phyloP scores from a whole-genome alignment of 2,113 vertebrate genomes.

The Leptocoma aspasia region DNA sequence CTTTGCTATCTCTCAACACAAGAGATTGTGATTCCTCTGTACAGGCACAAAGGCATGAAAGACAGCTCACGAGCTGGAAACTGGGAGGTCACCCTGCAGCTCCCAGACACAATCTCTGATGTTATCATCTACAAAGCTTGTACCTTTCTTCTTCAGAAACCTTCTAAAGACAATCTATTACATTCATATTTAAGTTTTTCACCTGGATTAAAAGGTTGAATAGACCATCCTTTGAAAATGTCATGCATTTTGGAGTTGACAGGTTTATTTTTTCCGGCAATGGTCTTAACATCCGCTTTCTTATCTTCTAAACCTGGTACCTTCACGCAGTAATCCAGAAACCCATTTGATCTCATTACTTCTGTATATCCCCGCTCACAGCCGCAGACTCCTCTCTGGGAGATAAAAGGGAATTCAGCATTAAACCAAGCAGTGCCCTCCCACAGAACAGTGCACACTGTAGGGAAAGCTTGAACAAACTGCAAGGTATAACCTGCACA shows the following conservation, averaged over 20 bases:
- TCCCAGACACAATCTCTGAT: conserved; percentile 44
- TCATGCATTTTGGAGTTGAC: conserved; percentile 88
- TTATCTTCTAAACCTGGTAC: conserved; percentile 91
- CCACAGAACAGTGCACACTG: not conserved
- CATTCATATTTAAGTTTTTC: conserved; percentile 53
- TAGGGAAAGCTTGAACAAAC: not conserved
- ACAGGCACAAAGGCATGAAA: conserved; percentile 9
- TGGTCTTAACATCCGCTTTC: conserved; percentile 95
- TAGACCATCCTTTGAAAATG: conserved; percentile 93
- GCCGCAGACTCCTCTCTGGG: conserved; percentile 90
- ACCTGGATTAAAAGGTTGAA: conserved; percentile 94
- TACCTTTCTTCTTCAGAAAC: not conserved
- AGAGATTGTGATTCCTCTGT: conserved; percentile 8
- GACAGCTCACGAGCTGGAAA: not conserved
- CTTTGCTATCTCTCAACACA: not conserved
- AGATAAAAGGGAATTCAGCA: conserved; percentile 14
- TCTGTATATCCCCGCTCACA: conserved; percentile 93
- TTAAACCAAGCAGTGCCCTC: not conserved
- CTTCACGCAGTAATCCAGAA: conserved; percentile 96
- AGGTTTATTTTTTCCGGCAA: conserved; percentile 86
- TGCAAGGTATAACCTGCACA: not conserved
- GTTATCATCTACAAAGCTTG: conserved; percentile 38
- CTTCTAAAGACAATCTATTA: conserved; percentile 19
- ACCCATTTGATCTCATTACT: conserved; percentile 93
- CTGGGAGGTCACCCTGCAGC: conserved; percentile 2